Conservation (phyloP, 2,113 vertebrate genomes). For the Aegithalos caudatus region DNA sequence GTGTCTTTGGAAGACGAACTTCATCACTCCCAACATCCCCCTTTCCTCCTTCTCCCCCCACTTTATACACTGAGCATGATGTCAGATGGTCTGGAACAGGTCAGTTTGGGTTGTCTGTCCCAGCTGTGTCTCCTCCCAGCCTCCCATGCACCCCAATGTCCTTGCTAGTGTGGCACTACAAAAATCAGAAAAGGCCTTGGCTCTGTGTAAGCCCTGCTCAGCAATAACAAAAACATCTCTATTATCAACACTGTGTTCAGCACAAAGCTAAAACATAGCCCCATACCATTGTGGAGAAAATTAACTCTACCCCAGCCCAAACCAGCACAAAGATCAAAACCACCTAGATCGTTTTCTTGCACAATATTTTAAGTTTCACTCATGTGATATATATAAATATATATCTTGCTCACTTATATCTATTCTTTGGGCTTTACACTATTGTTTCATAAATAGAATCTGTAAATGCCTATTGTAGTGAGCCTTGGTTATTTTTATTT, state of each 20-base stretch:
- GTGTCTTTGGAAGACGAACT: neutral
- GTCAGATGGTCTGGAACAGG: neutral
- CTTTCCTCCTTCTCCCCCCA: neutral
- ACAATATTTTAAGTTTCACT: neutral
- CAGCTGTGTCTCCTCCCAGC: neutral
- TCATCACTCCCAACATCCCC: neutral
- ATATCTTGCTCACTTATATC: neutral
- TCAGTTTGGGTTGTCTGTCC: neutral
- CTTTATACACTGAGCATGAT: neutral
- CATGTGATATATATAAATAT: neutral
- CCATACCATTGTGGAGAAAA: neutral
- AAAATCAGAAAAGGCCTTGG: neutral
- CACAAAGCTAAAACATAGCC: neutral
- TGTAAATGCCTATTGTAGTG: neutral
- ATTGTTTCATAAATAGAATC: neutral
- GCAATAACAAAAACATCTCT: neutral
- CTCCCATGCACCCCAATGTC: neutral
- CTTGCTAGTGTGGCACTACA: neutral
- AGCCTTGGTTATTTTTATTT: constrained; percentile 14
- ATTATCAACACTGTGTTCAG: neutral
- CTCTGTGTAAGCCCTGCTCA: neutral
- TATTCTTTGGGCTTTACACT: neutral
- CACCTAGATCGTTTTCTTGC: neutral
- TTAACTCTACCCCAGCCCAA: neutral
- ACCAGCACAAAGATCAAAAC: neutral